Conservation (phyloP, 2,888 invertebrate species). For the Drosophila niveifrons region DNA sequence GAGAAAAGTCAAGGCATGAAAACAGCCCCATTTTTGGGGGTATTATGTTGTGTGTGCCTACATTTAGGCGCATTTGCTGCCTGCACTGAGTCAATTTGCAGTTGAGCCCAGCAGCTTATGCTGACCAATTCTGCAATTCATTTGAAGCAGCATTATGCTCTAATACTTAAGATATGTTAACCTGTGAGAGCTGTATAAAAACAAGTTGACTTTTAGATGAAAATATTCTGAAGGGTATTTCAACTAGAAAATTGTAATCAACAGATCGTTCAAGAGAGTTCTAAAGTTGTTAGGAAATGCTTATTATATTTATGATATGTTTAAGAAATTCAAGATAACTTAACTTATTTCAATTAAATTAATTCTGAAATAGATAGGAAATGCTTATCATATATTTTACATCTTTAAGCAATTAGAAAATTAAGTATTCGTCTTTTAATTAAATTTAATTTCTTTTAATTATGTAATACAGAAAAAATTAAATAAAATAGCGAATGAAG, state of each 20-base stretch:
- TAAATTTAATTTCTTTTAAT: too few relatives aligned
- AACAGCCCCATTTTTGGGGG: slow-evolving; percentile 15
- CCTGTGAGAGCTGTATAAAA: neutral
- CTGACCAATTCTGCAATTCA: neutral
- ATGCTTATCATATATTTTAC: too few relatives aligned
- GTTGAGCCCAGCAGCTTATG: slow-evolving; percentile 17
- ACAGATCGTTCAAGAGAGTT: neutral
- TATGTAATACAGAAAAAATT: too few relatives aligned
- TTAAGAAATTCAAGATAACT: too few relatives aligned
- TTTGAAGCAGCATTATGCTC: neutral
- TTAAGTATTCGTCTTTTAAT: too few relatives aligned
- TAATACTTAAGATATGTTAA: slow-evolving; percentile 1
- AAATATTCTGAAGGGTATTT: neutral
- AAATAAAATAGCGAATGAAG: too few relatives aligned
- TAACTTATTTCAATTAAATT: too few relatives aligned
- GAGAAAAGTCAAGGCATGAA: slow-evolving; percentile 48
- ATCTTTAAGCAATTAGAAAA: too few relatives aligned
- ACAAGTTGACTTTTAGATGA: neutral
- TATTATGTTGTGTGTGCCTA: slow-evolving; percentile 35
- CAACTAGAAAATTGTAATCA: neutral
- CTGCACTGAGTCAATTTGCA: slow-evolving; percentile 31
- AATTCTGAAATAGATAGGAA: too few relatives aligned
- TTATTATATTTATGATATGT: neutral
- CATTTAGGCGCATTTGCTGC: slow-evolving; percentile 55
- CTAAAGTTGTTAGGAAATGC: neutral